These are phyloP conservation scores for Alitta virens DNA, from an alignment of 2,888 invertebrate species.

Conservation along the genomic window DNA sequence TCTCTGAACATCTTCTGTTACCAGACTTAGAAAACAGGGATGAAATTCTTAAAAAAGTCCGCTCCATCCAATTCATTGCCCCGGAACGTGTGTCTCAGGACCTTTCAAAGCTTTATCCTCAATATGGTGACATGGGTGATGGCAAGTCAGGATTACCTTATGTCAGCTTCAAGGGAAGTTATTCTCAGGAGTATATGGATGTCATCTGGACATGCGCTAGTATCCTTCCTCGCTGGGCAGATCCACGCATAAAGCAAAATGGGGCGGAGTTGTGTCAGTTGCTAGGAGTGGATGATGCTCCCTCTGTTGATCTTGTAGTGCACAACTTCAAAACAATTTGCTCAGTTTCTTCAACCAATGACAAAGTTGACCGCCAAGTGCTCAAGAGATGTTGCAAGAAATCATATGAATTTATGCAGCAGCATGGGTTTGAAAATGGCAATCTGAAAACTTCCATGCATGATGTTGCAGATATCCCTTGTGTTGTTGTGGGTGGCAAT, in stretches of 20 bases:
- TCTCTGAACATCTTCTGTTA: slow-evolving; percentile 22
- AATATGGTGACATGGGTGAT: slow-evolving; percentile 21
- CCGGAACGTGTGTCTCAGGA: slow-evolving; percentile 10
- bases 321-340: slow-evolving; percentile 18
- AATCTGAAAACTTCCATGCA: slow-evolving; percentile 13
- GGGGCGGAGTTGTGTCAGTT: slow-evolving; percentile 10
- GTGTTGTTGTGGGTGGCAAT: slow-evolving; percentile 24
- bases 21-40: slow-evolving; percentile 15
- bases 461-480: slow-evolving; percentile 4
- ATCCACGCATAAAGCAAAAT: slow-evolving; percentile 17
- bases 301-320: slow-evolving; percentile 16
- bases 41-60: slow-evolving; percentile 16
- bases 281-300: slow-evolving; percentile 18
- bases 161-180: slow-evolving; percentile 23
- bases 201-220: slow-evolving; percentile 25
- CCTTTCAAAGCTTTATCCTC: slow-evolving; percentile 14
- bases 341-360: neutral
- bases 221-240: slow-evolving; percentile 28
- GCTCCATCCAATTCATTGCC: slow-evolving; percentile 23
- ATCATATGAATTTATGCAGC: slow-evolving; percentile 19
- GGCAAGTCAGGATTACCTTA: slow-evolving; percentile 16
- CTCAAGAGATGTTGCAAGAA: slow-evolving; percentile 18
- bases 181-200: slow-evolving; percentile 14
- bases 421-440: slow-evolving; percentile 4
- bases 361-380: neutral